A percentile compares a stretch with the other conserved stretches of the same genome.
phyloP scores from a whole-genome alignment of 2,888 invertebrate species.

The Rotaria socialis region DNA sequence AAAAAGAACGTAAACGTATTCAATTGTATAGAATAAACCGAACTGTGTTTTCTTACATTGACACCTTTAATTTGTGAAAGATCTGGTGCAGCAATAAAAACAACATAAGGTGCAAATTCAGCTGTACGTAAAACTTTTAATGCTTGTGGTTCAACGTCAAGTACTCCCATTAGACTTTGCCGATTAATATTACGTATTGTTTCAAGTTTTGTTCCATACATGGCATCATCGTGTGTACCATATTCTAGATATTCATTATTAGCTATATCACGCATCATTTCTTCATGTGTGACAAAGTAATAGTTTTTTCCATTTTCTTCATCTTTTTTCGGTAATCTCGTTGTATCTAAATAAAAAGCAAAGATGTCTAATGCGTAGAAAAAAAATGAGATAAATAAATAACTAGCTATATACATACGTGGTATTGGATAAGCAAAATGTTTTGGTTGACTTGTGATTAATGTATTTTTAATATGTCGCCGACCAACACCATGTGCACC shows the following conservation, averaged over 20 bases:
- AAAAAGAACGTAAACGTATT: not conserved
- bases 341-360: constrained; percentile 72
- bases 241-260: constrained; percentile 97
- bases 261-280: constrained; percentile 99
- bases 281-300: constrained; percentile 94
- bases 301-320: constrained; percentile 97
- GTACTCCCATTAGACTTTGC: constrained; percentile 92
- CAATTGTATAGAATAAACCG: not conserved
- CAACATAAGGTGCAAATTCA: constrained; percentile 96
- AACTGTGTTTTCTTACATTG: constrained; percentile 43
- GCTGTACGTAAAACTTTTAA: constrained; percentile 91
- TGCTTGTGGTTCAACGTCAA: constrained; percentile 94
- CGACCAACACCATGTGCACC: constrained; percentile 96
- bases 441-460: constrained; percentile 93
- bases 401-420: constrained; percentile 65
- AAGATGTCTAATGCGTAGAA: not conserved
- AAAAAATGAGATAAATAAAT: not conserved
- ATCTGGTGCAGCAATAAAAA: constrained; percentile 70
- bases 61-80: constrained; percentile 47
- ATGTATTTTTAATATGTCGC: constrained; percentile 96
- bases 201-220: constrained; percentile 98
- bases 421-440: constrained; percentile 99
- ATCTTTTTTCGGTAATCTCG: constrained; percentile 85
- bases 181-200: constrained; percentile 94
- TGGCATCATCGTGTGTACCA: constrained; percentile 96